Evolutionary conservation across 2,113 vertebrate genomes (phyloP), one percentile per base, ranked within the genome.

Genomic region (Indri indri): DNA sequence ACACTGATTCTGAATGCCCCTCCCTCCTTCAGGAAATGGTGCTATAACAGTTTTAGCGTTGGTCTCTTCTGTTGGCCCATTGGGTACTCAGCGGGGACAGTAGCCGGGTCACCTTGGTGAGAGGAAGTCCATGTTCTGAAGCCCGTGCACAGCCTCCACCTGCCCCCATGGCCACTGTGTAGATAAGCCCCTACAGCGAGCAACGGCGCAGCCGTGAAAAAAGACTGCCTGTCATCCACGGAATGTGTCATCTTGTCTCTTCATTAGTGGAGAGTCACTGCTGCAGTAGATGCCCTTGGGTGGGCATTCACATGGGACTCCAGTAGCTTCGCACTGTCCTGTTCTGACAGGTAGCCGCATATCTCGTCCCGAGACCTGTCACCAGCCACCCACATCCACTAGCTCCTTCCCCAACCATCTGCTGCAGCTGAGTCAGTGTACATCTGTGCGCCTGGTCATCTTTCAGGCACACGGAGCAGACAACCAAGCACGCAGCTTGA

Each of bases 351-450:
- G 27, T 2, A 10, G 30, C 27, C 32, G 20, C 25, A 3, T 9
- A 6, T 30, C 45, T 66, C 50, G 34, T n/a, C 27, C 42, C 59
- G 61, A 71, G 27, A 50, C 54, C 45, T 61, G 6, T n/a, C 34
- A 13, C 45, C 45, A 42, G 12, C 23, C 20, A 12, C 57, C 42
- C 10, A 2, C 0, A 34, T 25, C 82, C 30, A 10, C 23, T 5
- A 1, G 11, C 47, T 52, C 57, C n/a, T 25, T 92, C 50, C 77
- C 40, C 40, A n/a, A 25, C 34, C 32, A 13, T 22, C 42, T 32
- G 27, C 52, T 89, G 57, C 13, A 0, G 6, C 1, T 0, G 2
- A n/a, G 30, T 42, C 6, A 12, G 1, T 2, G 30, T 42, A 23
- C 32, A 13, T 47, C 25, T 81, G 25, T 63, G 42, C 7, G 47